Evolutionary conservation across 2,888 invertebrate genomes (phyloP), one percentile per base, ranked within the genome.

Genomic region (Thumatha senex): DNA sequence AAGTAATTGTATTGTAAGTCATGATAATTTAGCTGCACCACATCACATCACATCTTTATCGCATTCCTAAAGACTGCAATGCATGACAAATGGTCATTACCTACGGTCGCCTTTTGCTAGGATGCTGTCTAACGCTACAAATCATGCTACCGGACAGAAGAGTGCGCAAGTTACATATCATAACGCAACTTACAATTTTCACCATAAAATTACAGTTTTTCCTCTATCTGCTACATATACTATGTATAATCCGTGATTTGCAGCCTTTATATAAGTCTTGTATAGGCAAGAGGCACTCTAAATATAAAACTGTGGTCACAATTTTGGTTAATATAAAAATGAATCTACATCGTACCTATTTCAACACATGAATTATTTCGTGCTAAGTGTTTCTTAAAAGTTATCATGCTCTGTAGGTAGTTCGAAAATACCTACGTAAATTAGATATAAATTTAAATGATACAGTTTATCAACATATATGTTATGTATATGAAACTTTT

Each of bases 251-350:
- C 85, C 84, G 92, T 92, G 92, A 88, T 88, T 90, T 86, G 92
- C 92, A 92, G 92, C 92, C 92, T 92, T 92, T 89, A 88, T 87
- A 89, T 90, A 90, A 92, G 92, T 92, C 92, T 92, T 92, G 86
- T 90, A 89, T 82, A 92, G 92, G 92, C 92, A 92, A 92, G 92
- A 93, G 93, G 93, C 93, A 93, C 93, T 93, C 93, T 92, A 92
- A 92, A 92, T 92, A 92, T 92, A 93, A 92, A 92, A 92, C 87
- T 83, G 92, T 92, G 91, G 92, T 92, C 92, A 89, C 90, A 90
- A 90, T 91, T 86, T 78, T 84, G 80, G 74, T 80, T 84, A 86
- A 81, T 84, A 86, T 82, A 88, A 88, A 87, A 90, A 89, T 79
- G 83, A 85, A 84, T 83, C 88, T 89, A 89, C 85, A 60, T 72